Base-by-base conservation (phyloP, 2,888 invertebrate genomes). In the Rutpela maculata region DNA sequence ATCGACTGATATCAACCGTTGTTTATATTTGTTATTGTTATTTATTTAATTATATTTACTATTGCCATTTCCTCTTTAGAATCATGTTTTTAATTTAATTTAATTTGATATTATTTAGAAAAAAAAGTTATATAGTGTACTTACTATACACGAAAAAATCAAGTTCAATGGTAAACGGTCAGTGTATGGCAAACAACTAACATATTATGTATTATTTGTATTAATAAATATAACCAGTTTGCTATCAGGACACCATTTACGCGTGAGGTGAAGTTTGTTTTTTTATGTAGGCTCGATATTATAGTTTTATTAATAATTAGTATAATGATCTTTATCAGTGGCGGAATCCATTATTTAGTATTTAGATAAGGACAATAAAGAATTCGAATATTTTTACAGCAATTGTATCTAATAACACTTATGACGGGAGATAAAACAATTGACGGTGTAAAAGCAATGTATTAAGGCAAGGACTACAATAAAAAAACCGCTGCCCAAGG, bases 161-260 rank as follows among this genome's bases (percentile, higher is more conserved):
- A 50, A 50, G 50, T 50, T 50, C 50, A 50, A 50, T 50, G 50
- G 2, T 50, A n/a, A 50, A 50, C 50, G 50, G n/a, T 1, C 50
- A 7, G 50, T n/a, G 50, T 50, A 6, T 50, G 7, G 50, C 4
- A n/a, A n/a, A n/a, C 50, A 50, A 50, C 50, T 50, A 50, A n/a
- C 11, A n/a, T 43, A 3, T 3, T 38, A 38, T 38, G 9, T 38
- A 2, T 11, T 38, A 43, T 43, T 35, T 35, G 7, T 43, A 43
- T 50, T 50, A n/a, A 50, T 50, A 50, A 50, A n/a, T 50, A 50
- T 50, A 50, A 50, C 50, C 50, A n/a, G 50, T 50, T 26, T 6
- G n/a, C 50, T 50, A 50, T 50, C 15, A 15, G 7, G 12, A n/a
- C n/a, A 6, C n/a, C n/a, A 50, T 50, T 50, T 50, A 50, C n/a